Evolutionary conservation across 2,113 vertebrate genomes (phyloP), one percentile per base, ranked within the genome.

Genomic region (Henicopernis longicauda): DNA sequence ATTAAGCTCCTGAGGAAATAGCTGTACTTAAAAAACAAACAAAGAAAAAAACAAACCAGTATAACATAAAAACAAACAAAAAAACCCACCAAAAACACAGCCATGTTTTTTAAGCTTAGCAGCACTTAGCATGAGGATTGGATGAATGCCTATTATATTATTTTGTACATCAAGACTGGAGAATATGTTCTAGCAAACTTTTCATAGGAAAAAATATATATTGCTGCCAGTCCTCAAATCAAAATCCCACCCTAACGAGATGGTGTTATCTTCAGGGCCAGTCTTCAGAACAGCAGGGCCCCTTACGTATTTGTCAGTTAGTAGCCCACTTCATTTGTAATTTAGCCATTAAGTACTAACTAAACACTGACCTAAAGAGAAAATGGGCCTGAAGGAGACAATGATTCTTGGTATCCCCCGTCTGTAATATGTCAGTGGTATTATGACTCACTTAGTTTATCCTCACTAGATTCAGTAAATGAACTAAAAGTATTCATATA

Each of bases 181-280:
- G 6, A 70, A 36, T 40, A 36, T 11, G 1, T 62, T 77, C 23
- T 38, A n/a, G 11, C 23, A 77, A 85, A 80, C 2, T 32, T 76
- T 3, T 26, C 40, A 3, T 11, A 82, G 10, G 9, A 22, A 89
- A 82, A 72, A 36, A 26, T 29, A 27, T 8, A 17, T 13, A 32
- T 27, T 69, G 3, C 7, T 82, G 14, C 40, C 36, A 72, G 23
- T 69, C 11, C 9, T 63, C 13, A 63, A 11, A 67, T 57, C 54
- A 78, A 83, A 89, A 58, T 70, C 11, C 4, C 19, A 27, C 5
- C 2, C 1, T 47, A 72, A 47, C 2, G 2, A 59, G 10, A 32
- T 0, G 0, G 1, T 16, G 7, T 15, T 70, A 44, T 49, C 12
- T 62, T 80, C 36, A 73, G 15, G 23, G 8, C 3, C 8, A 57